Evolutionary conservation across 2,113 vertebrate species (phyloP).

Genomic region (Cryptotis parvus): DNA sequence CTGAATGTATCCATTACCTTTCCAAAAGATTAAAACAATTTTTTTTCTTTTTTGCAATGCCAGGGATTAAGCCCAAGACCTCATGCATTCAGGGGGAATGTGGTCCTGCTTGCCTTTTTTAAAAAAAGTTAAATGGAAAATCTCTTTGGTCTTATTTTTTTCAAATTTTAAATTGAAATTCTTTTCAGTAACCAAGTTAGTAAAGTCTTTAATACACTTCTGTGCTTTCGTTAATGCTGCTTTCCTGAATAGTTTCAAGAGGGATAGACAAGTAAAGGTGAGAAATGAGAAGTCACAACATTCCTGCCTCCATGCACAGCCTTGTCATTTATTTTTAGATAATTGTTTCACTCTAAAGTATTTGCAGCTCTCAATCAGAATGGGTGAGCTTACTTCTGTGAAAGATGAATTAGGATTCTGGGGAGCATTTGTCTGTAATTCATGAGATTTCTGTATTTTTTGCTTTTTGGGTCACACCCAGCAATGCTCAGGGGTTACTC

Average conservation of each 20-base stretch:
- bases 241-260: slow-evolving; percentile 14
- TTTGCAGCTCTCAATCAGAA: slow-evolving; percentile 7
- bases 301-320: neutral
- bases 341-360: neutral
- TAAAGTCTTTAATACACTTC: neutral
- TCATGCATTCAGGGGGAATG: too few relatives aligned
- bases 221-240: neutral
- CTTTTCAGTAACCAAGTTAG: neutral
- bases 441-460: neutral
- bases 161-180: neutral
- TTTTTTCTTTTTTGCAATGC: too few relatives aligned
- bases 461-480: too few relatives aligned
- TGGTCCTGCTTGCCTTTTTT: too few relatives aligned
- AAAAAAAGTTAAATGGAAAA: too few relatives aligned
- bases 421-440: neutral
- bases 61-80: too few relatives aligned
- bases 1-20: neutral
- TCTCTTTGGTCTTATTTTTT: too few relatives aligned
- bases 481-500: too few relatives aligned
- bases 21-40: neutral
- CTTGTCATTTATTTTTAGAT: slow-evolving; percentile 4
- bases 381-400: neutral
- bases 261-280: neutral
- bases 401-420: neutral
- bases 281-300: neutral